A percentile compares a stretch with the other conserved stretches of the same genome.
phyloP scores from a whole-genome alignment of 2,113 vertebrate genomes.

The Agelaius phoeniceus region DNA sequence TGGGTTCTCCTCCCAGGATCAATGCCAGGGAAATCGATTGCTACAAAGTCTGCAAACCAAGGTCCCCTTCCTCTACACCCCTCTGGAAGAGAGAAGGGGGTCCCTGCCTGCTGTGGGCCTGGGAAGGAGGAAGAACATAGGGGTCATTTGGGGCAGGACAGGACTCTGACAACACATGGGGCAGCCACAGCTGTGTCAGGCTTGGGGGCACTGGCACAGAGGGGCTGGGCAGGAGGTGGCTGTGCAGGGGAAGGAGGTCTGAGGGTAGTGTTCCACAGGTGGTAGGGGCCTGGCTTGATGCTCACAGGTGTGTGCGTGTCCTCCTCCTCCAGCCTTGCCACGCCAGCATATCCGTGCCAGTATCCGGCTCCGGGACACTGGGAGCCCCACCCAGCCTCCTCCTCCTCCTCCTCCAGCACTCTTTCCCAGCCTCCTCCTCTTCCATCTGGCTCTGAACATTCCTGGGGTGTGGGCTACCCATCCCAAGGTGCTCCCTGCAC shows the following conservation, averaged over 20 bases:
- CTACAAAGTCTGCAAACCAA: background rate
- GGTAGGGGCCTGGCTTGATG: background rate
- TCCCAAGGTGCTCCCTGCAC: background rate
- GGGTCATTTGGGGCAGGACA: rapidly evolving
- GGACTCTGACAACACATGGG: background rate
- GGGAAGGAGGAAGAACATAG: background rate
- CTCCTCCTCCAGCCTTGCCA: background rate
- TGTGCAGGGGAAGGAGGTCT: background rate
- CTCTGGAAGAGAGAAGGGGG: background rate
- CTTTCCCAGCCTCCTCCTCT: background rate
- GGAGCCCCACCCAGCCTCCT: slow-evolving; percentile 37
- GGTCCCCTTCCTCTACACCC: background rate
- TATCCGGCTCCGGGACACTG: slow-evolving; percentile 64
- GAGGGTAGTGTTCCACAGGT: rapidly evolving
- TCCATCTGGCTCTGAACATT: background rate
- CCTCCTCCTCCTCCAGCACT: background rate
- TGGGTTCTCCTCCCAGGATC: background rate
- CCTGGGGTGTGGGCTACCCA: no score
- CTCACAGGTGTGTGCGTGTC: background rate
- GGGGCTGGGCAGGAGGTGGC: no score
- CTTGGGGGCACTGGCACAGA: background rate
- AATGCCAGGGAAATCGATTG: background rate
- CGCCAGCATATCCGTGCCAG: slow-evolving; percentile 65
- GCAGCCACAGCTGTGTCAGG: background rate
- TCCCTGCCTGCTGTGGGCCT: background rate